Evolutionary conservation across 2,113 vertebrate genomes (phyloP).

Genomic region (Istiophorus platypterus): DNA sequence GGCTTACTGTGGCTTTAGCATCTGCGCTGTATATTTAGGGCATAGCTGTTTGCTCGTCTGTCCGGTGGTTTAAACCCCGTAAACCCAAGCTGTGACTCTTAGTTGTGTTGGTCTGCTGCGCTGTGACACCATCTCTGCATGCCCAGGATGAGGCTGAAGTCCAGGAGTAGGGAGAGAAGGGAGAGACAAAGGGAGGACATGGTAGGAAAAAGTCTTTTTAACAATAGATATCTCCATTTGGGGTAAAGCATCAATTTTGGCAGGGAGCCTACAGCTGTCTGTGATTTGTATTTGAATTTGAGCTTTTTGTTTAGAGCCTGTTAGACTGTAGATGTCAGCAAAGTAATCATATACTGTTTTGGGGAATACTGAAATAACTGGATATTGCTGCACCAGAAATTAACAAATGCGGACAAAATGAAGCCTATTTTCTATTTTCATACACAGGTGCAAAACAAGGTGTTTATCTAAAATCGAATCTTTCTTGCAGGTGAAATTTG

Average conservation of each 20-base stretch:
- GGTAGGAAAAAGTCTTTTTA: slow-evolving; percentile 44
- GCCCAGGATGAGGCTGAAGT: slow-evolving; percentile 58
- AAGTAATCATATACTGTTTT: slow-evolving; percentile 12
- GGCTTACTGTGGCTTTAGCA: slow-evolving; percentile 79
- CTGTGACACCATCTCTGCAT: slow-evolving; percentile 32
- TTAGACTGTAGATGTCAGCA: background rate
- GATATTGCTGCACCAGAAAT: background rate
- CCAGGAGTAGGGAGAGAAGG: slow-evolving; percentile 53
- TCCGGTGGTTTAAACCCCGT: slow-evolving; percentile 55
- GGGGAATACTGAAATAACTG: background rate
- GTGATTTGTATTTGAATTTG: slow-evolving; percentile 16
- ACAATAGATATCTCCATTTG: background rate
- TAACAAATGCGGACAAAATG: background rate
- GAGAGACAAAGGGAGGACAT: slow-evolving; percentile 47
- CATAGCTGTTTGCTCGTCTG: slow-evolving; percentile 66
- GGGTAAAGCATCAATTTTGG: background rate
- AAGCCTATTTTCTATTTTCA: background rate
- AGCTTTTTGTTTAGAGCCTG: slow-evolving; percentile 7
- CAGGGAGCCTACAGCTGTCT: background rate
- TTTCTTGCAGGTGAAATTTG: slow-evolving; percentile 91
- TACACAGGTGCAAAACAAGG: background rate
- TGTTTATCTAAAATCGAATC: background rate
- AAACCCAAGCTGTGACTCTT: slow-evolving; percentile 28
- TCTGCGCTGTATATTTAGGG: slow-evolving; percentile 77
- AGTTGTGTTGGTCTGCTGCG: slow-evolving; percentile 35